Evolutionary conservation across 2,113 vertebrate genomes (phyloP).

Genomic region (Calonectris borealis): DNA sequence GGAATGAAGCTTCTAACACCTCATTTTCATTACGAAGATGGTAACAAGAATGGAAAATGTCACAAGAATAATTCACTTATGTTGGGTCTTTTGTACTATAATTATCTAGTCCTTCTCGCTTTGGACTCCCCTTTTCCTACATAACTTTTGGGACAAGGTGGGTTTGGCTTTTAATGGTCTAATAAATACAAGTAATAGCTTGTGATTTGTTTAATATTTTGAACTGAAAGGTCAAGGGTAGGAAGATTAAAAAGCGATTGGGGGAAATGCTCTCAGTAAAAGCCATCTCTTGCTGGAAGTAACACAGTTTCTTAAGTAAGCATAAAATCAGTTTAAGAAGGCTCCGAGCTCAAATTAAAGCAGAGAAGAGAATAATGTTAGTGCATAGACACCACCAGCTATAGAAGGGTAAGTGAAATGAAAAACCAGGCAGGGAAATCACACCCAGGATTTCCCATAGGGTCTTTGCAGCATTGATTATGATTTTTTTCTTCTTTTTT

Average conservation of each 20-base stretch:
- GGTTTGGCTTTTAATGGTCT: slow-evolving; percentile 38
- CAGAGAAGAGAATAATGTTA: slow-evolving; percentile 32
- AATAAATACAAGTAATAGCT: slow-evolving; percentile 60
- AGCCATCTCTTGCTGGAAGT: slow-evolving; percentile 48
- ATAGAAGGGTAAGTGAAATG: background rate
- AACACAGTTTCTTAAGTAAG: slow-evolving; percentile 36
- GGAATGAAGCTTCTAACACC: background rate
- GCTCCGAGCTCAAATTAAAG: slow-evolving; percentile 28
- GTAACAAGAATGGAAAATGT: slow-evolving; percentile 45
- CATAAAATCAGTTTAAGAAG: slow-evolving; percentile 59
- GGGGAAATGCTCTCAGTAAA: slow-evolving; percentile 30
- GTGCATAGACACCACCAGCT: background rate
- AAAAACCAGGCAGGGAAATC: background rate
- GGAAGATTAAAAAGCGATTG: slow-evolving; percentile 45
- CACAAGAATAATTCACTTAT: slow-evolving; percentile 34
- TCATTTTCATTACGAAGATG: slow-evolving; percentile 11
- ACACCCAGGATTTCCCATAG: background rate
- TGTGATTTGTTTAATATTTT: slow-evolving; percentile 68
- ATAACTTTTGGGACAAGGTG: background rate
- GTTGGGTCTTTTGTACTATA: slow-evolving; percentile 9
- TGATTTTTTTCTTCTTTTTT: background rate
- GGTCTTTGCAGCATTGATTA: background rate
- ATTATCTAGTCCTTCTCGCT: slow-evolving; percentile 9
- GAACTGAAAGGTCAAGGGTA: slow-evolving; percentile 60
- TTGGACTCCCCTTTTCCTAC: background rate